Evolutionary conservation across 1,140 invertebrate species (phyloP).

Genomic region (Megalopta genalis): DNA sequence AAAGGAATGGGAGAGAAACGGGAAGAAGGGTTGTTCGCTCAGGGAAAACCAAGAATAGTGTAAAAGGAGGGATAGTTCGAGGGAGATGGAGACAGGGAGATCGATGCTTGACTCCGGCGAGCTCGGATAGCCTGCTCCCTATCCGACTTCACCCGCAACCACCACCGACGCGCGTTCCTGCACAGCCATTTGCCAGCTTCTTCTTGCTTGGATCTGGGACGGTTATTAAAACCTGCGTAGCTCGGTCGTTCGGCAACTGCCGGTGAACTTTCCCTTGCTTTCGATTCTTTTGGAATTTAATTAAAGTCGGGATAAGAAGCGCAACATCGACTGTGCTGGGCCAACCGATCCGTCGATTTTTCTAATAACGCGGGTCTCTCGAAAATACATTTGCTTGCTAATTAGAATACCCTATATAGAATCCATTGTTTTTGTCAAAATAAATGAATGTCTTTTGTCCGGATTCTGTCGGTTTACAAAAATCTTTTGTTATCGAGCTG

Average conservation of each 20-base stretch:
- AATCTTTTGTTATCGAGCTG: too few species aligned
- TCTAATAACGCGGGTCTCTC: conserved; percentile 48
- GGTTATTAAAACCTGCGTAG: conserved; percentile 67
- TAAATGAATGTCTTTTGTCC: too few species aligned
- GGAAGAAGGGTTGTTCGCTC: conserved; percentile 17
- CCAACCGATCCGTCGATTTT: conserved; percentile 22
- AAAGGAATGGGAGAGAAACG: conserved; percentile 29
- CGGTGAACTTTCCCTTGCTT: conserved; percentile 55
- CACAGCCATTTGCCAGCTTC: conserved; percentile 73
- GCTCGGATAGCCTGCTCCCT: conserved; percentile 47
- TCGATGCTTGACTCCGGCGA: conserved; percentile 69
- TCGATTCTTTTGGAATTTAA: conserved; percentile 67
- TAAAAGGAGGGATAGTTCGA: conserved; percentile 16
- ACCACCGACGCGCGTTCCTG: conserved; percentile 54
- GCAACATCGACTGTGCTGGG: conserved; percentile 39
- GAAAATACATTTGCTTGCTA: conserved; percentile 8
- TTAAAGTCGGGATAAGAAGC: conserved; percentile 58
- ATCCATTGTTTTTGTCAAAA: too few species aligned
- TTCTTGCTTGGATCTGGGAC: conserved; percentile 55
- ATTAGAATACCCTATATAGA: too few species aligned
- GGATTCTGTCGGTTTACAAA: too few species aligned
- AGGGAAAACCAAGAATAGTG: background rate
- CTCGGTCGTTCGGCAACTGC: conserved; percentile 52
- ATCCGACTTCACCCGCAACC: conserved; percentile 49
- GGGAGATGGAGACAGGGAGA: conserved; percentile 54